These are phyloP conservation scores for Micrasema longulum DNA, from an alignment of 1,140 invertebrate species.

Conservation along the genomic window DNA sequence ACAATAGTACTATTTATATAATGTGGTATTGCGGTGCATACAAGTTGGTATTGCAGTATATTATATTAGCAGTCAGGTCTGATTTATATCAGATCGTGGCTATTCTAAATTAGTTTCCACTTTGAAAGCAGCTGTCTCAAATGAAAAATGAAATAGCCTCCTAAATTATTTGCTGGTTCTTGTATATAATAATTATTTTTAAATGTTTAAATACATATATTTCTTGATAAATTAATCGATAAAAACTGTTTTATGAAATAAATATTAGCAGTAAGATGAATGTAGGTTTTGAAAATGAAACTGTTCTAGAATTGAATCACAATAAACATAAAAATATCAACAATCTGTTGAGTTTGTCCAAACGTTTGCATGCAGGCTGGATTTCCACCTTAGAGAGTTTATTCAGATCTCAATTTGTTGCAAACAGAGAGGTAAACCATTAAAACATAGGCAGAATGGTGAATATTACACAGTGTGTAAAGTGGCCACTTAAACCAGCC, in stretches of 20 bases:
- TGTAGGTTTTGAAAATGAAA: background rate
- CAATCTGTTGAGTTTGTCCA: no score
- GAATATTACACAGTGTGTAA: no score
- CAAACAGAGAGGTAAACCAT: no score
- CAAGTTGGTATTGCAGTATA: constrained; percentile 7
- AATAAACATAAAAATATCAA: background rate
- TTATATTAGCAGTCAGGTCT: background rate
- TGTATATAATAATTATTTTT: background rate
- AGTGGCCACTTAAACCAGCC: no score
- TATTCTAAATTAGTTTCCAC: constrained; percentile 2
- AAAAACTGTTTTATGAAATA: background rate
- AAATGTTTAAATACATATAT: background rate
- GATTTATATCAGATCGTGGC: constrained; percentile 15
- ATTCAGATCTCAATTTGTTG: no score
- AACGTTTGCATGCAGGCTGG: no score
- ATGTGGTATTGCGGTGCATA: background rate
- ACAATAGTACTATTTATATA: background rate
- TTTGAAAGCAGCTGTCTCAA: constrained; percentile 1
- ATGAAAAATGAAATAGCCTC: background rate
- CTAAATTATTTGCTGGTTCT: background rate
- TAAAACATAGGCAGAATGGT: no score
- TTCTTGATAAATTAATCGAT: background rate
- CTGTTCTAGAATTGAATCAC: background rate
- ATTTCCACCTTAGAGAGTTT: no score
- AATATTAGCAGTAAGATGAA: background rate